Base-by-base conservation (phyloP, 1,140 invertebrate genomes). In the Copidosoma floridanum region DNA sequence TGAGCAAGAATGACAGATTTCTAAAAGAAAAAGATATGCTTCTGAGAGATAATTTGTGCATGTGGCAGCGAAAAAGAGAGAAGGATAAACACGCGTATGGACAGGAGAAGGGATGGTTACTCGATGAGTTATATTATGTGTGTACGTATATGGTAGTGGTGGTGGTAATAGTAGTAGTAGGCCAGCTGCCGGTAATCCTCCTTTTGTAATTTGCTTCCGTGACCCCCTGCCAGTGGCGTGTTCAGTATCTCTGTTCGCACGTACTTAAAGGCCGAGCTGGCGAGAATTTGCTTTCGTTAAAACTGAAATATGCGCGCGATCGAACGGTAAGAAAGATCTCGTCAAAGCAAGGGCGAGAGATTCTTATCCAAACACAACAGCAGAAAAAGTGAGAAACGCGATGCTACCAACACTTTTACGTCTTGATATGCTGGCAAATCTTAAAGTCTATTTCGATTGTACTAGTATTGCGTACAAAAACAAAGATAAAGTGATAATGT, bases 101-200 rank as follows among this genome's bases (percentile, higher is more conserved):
- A n/a, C n/a, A 52, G 65, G 58, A 69, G 65, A 61, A 73, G 72
- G 74, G 71, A 77, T 78, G 74, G 73, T 74, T 75, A 71, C 67
- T n/a, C n/a, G n/a, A n/a, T n/a, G n/a, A n/a, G n/a, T n/a, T n/a
- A n/a, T n/a, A n/a, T n/a, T n/a, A n/a, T n/a, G n/a, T n/a, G n/a
- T n/a, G n/a, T n/a, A n/a, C n/a, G n/a, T n/a, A n/a, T n/a, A n/a
- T n/a, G n/a, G n/a, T n/a, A n/a, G n/a, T n/a, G n/a, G n/a, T n/a
- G n/a, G 29, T 8, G 29, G 12, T 12, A 12, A 69, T 61, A 64
- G 66, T 68, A 74, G 78, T 74, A 72, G 68, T 74, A 68, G 78
- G 78, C 80, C 78, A 78, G 80, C 78, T 77, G 72, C 76, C 73
- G 71, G 75, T 80, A 81, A 81, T 81, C 79, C 79, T 81, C 78